Evolutionary conservation across 2,113 vertebrate species (phyloP).

Genomic region (Bothrops jararaca): DNA sequence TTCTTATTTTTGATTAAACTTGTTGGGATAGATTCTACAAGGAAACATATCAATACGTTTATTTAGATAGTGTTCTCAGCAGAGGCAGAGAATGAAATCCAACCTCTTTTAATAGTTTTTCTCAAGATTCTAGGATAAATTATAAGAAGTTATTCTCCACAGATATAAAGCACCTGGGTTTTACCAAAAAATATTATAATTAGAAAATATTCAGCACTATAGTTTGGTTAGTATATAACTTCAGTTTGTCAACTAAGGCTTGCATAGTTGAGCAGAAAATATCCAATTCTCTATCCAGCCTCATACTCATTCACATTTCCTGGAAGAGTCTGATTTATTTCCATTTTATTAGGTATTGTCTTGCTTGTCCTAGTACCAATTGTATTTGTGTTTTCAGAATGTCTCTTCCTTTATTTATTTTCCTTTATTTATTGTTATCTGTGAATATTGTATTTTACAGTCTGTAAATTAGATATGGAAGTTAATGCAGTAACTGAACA

Average conservation of each 20-base stretch:
- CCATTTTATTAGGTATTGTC: conserved; percentile 62
- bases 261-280: conserved; percentile 28
- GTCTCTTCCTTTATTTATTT: conserved; percentile 70
- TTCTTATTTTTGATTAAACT: conserved; percentile 11
- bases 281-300: conserved; percentile 53
- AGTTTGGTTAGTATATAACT: neutral
- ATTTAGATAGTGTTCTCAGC: neutral
- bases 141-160: neutral
- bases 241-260: conserved; percentile 28
- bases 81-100: neutral
- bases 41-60: neutral
- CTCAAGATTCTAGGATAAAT: neutral
- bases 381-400: conserved; percentile 64
- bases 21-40: conserved; percentile 1
- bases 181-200: neutral
- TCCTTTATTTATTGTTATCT: conserved; percentile 75
- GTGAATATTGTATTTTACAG: conserved; percentile 78
- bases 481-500: conserved; percentile 70
- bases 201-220: conserved; percentile 19
- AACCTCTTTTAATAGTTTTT: neutral
- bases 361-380: conserved; percentile 62
- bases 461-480: conserved; percentile 77
- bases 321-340: conserved; percentile 59
- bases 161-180: conserved; percentile 5
- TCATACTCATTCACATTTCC: conserved; percentile 64